Percentiles rank a stretch among this genome's conserved stretches.
phyloP scores from a whole-genome alignment of 2,888 invertebrate species.

The Sycophila texana region DNA sequence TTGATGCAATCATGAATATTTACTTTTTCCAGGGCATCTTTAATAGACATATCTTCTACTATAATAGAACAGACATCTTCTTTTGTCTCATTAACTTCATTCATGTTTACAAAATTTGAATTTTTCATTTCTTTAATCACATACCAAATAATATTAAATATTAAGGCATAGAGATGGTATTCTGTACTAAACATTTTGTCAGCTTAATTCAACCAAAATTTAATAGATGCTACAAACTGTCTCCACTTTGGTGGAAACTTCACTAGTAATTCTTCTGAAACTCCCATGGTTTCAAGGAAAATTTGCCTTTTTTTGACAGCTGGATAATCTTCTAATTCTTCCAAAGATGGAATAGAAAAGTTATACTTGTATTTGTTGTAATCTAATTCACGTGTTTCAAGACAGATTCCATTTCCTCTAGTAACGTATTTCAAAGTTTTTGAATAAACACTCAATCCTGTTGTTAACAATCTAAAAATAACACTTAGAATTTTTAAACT shows the following conservation, averaged over 20 bases:
- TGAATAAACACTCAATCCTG: conserved; percentile 49
- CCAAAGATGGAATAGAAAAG: conserved; percentile 69
- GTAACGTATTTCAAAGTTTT: conserved; percentile 64
- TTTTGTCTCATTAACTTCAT: conserved; percentile 1
- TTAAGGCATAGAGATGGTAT: conserved; percentile 78
- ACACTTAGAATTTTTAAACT: conserved; percentile 80
- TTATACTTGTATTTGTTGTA: conserved; percentile 8
- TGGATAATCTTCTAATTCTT: conserved; percentile 66
- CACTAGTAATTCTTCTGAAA: conserved; percentile 72
- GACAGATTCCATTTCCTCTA: conserved; percentile 11
- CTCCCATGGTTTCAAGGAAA: conserved; percentile 77
- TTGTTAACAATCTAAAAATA: conserved; percentile 76
- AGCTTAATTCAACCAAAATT: conserved; percentile 79
- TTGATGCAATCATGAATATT: conserved; percentile 79
- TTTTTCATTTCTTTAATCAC: conserved; percentile 7
- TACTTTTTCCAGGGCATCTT: conserved; percentile 77
- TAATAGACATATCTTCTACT: conserved; percentile 68
- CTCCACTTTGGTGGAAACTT: conserved; percentile 79
- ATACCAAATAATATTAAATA: conserved; percentile 76
- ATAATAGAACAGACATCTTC: not conserved
- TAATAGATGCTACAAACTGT: conserved; percentile 78
- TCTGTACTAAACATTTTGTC: conserved; percentile 72
- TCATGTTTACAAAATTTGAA: not conserved
- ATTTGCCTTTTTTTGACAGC: conserved; percentile 66
- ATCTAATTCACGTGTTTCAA: conserved; percentile 25